phyloP scores from a whole-genome alignment of 2,797 vertebrate genomes.

The Dromococcyx pavoninus region DNA sequence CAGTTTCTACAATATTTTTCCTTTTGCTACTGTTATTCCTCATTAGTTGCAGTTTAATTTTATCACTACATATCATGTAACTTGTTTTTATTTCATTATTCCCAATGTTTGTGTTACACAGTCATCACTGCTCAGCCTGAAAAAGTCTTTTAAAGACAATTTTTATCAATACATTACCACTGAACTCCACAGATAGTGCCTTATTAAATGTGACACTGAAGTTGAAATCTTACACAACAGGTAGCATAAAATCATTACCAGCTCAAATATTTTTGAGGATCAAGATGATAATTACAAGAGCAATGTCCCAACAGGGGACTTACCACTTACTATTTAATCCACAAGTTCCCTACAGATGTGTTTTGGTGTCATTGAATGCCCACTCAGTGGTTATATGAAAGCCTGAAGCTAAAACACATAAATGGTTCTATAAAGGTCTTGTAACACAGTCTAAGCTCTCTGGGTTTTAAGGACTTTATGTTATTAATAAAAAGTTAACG shows the following conservation, averaged over 20 bases:
- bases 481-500: slow-evolving; percentile 63
- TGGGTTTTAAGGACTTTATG: slow-evolving; percentile 42
- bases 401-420: slow-evolving; percentile 65
- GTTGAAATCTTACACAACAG: slow-evolving; percentile 73
- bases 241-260: slow-evolving; percentile 75
- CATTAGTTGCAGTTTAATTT: slow-evolving; percentile 45
- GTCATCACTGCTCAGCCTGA: slow-evolving; percentile 36
- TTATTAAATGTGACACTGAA: slow-evolving; percentile 76
- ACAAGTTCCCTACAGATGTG: slow-evolving; percentile 40
- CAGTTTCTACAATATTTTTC: background rate
- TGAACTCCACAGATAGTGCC: slow-evolving; percentile 71
- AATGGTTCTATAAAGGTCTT: slow-evolving; percentile 67
- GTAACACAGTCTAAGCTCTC: slow-evolving; percentile 55
- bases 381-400: slow-evolving; percentile 70
- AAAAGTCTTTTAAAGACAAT: slow-evolving; percentile 52
- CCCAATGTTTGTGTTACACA: slow-evolving; percentile 24
- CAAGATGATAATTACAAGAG: slow-evolving; percentile 74
- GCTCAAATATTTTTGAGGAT: slow-evolving; percentile 74
- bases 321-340: slow-evolving; percentile 70
- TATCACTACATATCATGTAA: slow-evolving; percentile 23
- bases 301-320: slow-evolving; percentile 59
- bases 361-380: slow-evolving; percentile 73
- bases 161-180: slow-evolving; percentile 55
- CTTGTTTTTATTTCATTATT: slow-evolving; percentile 67
- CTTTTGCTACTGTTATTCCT: slow-evolving; percentile 22